Percentiles rank a stretch among this genome's conserved stretches.
Evolutionary conservation across 2,113 vertebrate species (phyloP).

Genomic region (Neopipo cinnamomea): DNA sequence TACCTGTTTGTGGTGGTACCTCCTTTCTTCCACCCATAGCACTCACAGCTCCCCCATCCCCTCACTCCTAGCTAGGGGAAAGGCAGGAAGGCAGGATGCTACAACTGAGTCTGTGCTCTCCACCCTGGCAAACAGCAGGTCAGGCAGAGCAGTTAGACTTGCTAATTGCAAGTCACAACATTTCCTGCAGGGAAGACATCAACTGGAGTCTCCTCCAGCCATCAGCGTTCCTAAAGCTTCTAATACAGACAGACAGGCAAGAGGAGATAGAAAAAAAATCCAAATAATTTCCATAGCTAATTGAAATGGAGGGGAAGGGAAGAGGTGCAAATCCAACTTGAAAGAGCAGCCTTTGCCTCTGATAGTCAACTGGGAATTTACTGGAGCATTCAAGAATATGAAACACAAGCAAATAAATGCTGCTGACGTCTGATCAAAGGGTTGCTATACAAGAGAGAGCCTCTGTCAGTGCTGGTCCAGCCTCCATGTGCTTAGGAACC

Average conservation of each 20-base stretch:
- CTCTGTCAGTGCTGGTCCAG: neutral
- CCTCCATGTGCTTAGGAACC: neutral
- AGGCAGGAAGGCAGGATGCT: neutral
- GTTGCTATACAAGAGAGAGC: neutral
- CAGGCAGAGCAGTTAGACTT: neutral
- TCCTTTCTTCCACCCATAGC: neutral
- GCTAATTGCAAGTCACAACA: neutral
- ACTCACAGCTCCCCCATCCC: neutral
- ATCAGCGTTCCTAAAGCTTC: neutral
- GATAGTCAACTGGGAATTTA: neutral
- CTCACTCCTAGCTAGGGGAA: neutral
- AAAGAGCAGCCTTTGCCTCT: slow-evolving; percentile 20
- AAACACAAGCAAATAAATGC: slow-evolving; percentile 27
- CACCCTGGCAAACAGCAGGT: neutral
- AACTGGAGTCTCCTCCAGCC: neutral
- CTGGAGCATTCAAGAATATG: neutral
- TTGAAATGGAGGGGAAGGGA: neutral
- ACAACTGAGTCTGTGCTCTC: neutral
- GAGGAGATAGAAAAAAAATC: neutral
- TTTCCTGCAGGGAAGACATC: neutral
- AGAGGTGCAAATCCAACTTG: slow-evolving; percentile 15
- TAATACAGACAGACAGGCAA: neutral
- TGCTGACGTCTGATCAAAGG: slow-evolving; percentile 27
- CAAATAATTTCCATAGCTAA: neutral
- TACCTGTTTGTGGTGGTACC: neutral